phyloP scores from a whole-genome alignment of 1,140 invertebrate genomes.

The Stegodyphus dumicola region DNA sequence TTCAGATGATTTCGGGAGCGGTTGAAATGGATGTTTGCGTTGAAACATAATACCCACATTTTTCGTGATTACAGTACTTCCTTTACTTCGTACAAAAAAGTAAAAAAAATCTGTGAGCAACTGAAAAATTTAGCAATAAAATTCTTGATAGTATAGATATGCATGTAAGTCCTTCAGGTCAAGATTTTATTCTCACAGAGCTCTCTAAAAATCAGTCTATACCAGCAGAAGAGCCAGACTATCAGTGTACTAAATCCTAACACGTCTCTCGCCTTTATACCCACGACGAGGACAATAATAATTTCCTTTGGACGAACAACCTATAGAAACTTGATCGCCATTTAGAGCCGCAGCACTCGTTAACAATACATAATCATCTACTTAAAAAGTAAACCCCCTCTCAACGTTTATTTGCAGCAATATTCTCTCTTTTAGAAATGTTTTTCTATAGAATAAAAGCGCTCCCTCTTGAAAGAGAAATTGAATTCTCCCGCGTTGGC shows the following conservation, averaged over 20 bases:
- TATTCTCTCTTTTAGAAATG: conserved; percentile 40
- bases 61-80: too few relatives aligned
- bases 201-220: not conserved
- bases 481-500: conserved; percentile 3
- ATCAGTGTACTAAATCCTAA: too few relatives aligned
- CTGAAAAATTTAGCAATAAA: too few relatives aligned
- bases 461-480: conserved; percentile 10
- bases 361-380: conserved; percentile 46
- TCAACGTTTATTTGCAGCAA: conserved; percentile 21
- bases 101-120: too few relatives aligned
- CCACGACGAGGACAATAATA: conserved; percentile 16
- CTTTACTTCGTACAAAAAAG: too few relatives aligned
- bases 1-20: too few relatives aligned
- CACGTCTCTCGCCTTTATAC: not conserved
- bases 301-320: conserved; percentile 30
- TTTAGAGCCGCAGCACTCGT: conserved; percentile 10
- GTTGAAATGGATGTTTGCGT: too few relatives aligned
- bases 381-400: conserved; percentile 14
- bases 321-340: conserved; percentile 49
- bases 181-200: too few relatives aligned
- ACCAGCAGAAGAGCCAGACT: not conserved
- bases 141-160: too few relatives aligned
- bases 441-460: conserved; percentile 45
- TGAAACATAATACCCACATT: too few relatives aligned
- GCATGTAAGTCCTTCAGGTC: too few relatives aligned